Percentiles rank a stretch among this genome's conserved stretches.
phyloP scores from a whole-genome alignment of 30 jellyfish, hydroid and myxozoan species.

The Pseudorhiza aurosa region DNA sequence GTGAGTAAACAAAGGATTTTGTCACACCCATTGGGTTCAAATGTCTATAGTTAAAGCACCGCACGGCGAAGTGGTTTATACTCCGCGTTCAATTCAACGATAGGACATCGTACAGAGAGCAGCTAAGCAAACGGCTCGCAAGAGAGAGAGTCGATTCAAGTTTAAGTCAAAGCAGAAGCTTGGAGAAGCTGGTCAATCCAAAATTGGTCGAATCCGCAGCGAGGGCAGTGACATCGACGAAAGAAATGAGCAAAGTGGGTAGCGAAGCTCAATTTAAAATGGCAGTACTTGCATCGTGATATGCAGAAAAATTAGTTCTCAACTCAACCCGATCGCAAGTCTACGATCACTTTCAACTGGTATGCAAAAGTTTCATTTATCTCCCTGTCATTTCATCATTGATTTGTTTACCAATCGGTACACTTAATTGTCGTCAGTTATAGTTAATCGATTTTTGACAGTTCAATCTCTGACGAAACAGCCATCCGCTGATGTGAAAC shows the following conservation, averaged over 20 bases:
- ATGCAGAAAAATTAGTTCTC: constrained; percentile 16
- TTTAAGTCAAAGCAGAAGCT: not conserved
- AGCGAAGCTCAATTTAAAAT: not conserved
- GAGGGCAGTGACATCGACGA: constrained; percentile 68
- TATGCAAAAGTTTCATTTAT: too few relatives aligned
- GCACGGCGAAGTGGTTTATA: not conserved
- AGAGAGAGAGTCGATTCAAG: not conserved
- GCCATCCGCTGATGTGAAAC: too few relatives aligned
- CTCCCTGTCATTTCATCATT: too few relatives aligned
- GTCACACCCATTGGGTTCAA: constrained; percentile 76
- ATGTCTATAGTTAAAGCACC: constrained; percentile 21
- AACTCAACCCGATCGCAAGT: constrained; percentile 8
- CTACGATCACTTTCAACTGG: constrained; percentile 18
- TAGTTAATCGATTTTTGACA: too few relatives aligned
- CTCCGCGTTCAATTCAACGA: not conserved
- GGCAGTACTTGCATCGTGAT: constrained; percentile 12
- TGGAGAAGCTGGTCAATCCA: constrained; percentile 27
- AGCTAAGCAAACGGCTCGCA: not conserved
- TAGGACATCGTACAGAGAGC: not conserved
- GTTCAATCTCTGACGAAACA: too few relatives aligned
- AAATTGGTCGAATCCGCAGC: constrained; percentile 68
- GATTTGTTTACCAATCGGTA: too few relatives aligned
- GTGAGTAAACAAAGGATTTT: constrained; percentile 40
- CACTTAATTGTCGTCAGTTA: too few relatives aligned
- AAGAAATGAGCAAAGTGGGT: not conserved